These are phyloP conservation scores for Cyanocitta stelleri DNA, from an alignment of 2,113 vertebrate species.

Conservation along the genomic window DNA sequence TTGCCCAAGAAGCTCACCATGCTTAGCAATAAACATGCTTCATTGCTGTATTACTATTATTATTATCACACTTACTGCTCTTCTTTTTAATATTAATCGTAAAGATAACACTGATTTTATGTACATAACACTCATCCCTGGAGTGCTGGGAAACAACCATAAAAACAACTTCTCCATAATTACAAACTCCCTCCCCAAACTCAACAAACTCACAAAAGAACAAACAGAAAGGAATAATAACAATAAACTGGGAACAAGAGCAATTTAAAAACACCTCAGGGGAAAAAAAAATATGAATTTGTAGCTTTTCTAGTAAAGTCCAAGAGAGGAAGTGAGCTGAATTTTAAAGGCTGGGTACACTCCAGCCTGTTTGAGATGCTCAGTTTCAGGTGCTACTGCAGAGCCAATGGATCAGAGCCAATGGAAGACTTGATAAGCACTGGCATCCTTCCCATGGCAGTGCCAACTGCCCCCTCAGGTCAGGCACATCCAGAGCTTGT, in stretches of 20 bases:
- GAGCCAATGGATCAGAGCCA: background rate
- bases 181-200: background rate
- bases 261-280: background rate
- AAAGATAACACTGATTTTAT: constrained; percentile 1
- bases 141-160: background rate
- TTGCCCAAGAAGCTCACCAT: background rate
- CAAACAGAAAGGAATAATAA: constrained; percentile 7
- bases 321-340: background rate
- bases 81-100: background rate
- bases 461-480: background rate
- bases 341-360: background rate
- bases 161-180: constrained; percentile 2
- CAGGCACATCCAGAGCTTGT: background rate
- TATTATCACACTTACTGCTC: background rate
- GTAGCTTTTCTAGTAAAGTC: background rate
- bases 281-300: background rate
- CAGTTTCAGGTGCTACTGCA: background rate
- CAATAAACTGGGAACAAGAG: constrained; percentile 3
- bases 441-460: background rate
- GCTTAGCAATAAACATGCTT: background rate
- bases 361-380: background rate
- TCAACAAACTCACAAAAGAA: constrained; percentile 5
- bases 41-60: background rate
- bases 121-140: background rate
- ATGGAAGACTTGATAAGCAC: background rate